phyloP scores from a whole-genome alignment of 2,797 vertebrate genomes.

The Diplodus puntazzo region DNA sequence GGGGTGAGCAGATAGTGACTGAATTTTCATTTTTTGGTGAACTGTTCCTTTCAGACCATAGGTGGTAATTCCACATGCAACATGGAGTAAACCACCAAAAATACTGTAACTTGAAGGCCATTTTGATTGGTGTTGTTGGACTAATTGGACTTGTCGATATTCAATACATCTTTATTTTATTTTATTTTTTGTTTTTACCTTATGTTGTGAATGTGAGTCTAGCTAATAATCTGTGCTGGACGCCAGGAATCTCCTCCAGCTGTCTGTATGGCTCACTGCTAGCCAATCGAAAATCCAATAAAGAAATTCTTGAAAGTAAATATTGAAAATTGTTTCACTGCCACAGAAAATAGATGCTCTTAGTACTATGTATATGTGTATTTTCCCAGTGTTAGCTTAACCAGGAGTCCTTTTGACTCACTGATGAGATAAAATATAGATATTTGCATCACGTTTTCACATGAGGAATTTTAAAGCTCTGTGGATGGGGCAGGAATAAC shows the following conservation, averaged over 20 bases:
- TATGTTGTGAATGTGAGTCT: too few relatives aligned
- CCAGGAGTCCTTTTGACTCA: neutral
- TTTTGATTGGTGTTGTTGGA: neutral
- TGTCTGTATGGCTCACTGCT: too few relatives aligned
- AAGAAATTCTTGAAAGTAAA: neutral
- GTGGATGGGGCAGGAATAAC: too few relatives aligned
- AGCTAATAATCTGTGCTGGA: too few relatives aligned
- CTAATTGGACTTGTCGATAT: neutral
- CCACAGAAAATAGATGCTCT: neutral
- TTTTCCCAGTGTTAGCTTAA: neutral
- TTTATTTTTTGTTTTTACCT: too few relatives aligned
- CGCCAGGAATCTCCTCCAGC: too few relatives aligned
- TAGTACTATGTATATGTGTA: neutral
- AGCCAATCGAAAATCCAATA: neutral
- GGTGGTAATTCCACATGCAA: neutral
- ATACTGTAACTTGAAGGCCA: neutral
- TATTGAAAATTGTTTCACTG: neutral
- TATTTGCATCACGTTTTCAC: slow-evolving; percentile 1
- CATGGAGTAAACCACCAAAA: neutral
- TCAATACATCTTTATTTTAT: too few relatives aligned
- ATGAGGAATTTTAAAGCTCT: neutral
- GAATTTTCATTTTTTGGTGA: too few relatives aligned
- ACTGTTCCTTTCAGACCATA: neutral
- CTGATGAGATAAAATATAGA: neutral
- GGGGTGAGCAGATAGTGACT: too few relatives aligned